These are phyloP conservation scores for Vireo griseus DNA, from an alignment of 2,797 vertebrate species.

Conservation along the genomic window DNA sequence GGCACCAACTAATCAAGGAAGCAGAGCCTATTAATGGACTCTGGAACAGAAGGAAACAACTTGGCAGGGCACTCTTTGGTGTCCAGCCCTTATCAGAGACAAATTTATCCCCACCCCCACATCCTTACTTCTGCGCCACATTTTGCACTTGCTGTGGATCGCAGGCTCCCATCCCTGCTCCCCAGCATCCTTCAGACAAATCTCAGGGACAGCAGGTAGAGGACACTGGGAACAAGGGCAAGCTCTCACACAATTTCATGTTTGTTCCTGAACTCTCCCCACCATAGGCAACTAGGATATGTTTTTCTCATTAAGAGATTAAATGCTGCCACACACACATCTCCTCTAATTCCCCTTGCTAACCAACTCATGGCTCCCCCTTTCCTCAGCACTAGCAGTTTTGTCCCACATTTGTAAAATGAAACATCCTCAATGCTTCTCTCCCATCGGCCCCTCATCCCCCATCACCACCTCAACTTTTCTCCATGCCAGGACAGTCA, in stretches of 20 bases:
- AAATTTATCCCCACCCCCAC: not conserved
- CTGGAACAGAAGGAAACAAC: not conserved
- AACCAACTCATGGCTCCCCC: not conserved
- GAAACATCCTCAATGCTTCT: not conserved
- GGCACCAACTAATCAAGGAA: slow-evolving; percentile 46
- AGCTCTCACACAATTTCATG: not conserved
- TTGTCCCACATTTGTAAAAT: not conserved
- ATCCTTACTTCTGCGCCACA: not conserved
- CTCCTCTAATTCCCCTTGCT: slow-evolving; percentile 10
- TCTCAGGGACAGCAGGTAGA: not conserved
- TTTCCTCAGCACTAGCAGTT: not conserved
- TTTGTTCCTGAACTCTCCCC: not conserved
- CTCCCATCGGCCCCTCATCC: not conserved
- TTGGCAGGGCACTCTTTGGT: not conserved
- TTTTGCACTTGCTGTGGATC: not conserved
- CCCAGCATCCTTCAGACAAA: not conserved
- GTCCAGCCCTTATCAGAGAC: not conserved
- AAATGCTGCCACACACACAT: not conserved
- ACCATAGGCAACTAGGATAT: not conserved
- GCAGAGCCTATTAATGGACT: slow-evolving; percentile 50
- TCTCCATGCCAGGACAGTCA: not conserved
- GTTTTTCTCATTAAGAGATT: slow-evolving; percentile 39
- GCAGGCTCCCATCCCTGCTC: not conserved
- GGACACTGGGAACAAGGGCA: not conserved
- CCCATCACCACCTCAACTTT: not conserved